Evolutionary conservation across 2,888 invertebrate species (phyloP).

Genomic region (Atrina japonica): DNA sequence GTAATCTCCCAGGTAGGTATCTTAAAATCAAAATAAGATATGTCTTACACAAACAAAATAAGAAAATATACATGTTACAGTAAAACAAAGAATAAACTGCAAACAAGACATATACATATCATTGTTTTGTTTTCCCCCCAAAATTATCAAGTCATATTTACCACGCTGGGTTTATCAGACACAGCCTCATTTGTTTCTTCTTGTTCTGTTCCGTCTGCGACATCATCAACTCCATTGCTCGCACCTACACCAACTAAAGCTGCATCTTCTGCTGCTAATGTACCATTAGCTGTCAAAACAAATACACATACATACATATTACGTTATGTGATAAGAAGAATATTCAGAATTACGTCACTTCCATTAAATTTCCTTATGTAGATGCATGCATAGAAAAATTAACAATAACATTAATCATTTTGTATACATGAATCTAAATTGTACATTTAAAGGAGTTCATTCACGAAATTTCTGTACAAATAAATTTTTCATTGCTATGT

Average conservation of each 20-base stretch:
- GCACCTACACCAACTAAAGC: conserved; percentile 35
- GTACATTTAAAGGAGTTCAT: no score
- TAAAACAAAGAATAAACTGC: no score
- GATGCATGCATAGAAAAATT: no score
- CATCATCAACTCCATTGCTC: conserved; percentile 42
- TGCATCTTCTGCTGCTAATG: conserved; percentile 34
- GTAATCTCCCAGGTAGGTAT: no score
- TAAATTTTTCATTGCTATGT: no score
- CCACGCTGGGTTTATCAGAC: conserved; percentile 54
- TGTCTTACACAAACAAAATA: neutral
- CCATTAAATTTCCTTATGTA: no score
- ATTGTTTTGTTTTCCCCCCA: no score
- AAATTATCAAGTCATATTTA: conserved; percentile 33
- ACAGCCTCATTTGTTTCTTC: conserved; percentile 50
- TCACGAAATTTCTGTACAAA: no score
- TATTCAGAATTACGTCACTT: neutral
- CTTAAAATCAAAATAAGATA: no score
- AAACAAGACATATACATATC: neutral
- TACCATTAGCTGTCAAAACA: conserved; percentile 46
- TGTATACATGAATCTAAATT: no score
- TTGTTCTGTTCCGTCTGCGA: conserved; percentile 30
- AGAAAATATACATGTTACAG: neutral
- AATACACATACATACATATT: neutral
- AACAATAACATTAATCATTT: no score
- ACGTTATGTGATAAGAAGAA: neutral